Conservation (phyloP, 2,113 vertebrate species). For the mouse (Mus musculus) region DNA sequence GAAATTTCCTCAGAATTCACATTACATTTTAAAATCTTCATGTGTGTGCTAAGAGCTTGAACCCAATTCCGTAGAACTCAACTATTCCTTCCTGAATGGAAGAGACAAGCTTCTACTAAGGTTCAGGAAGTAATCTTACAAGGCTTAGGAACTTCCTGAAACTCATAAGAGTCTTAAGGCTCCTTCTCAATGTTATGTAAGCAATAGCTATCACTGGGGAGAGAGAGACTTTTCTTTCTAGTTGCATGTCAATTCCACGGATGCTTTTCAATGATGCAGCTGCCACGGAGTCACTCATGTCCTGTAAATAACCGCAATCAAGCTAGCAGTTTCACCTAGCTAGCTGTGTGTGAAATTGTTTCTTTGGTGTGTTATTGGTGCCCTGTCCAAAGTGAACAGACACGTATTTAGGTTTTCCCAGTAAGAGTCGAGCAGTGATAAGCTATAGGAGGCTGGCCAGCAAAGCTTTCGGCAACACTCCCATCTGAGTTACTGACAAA, state of each 20-base stretch:
- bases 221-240: not conserved
- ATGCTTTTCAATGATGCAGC: not conserved
- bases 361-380: not conserved
- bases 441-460: not conserved
- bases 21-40: not conserved
- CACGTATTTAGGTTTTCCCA: not conserved
- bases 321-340: not conserved
- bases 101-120: not conserved
- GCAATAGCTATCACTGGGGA: not conserved
- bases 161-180: not conserved
- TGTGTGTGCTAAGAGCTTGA: not conserved
- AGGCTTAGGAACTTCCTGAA: not conserved
- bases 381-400: not conserved
- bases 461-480: not conserved
- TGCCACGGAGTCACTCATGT: not conserved
- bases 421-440: not conserved
- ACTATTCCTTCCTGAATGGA: not conserved
- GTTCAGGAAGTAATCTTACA: not conserved
- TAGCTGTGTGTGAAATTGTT: no score
- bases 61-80: not conserved
- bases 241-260: not conserved
- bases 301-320: not conserved
- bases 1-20: not conserved
- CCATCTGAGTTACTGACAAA: not conserved
- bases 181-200: not conserved